phyloP scores from a whole-genome alignment of 2,888 invertebrate species.

The Koerneria pararmatus region DNA sequence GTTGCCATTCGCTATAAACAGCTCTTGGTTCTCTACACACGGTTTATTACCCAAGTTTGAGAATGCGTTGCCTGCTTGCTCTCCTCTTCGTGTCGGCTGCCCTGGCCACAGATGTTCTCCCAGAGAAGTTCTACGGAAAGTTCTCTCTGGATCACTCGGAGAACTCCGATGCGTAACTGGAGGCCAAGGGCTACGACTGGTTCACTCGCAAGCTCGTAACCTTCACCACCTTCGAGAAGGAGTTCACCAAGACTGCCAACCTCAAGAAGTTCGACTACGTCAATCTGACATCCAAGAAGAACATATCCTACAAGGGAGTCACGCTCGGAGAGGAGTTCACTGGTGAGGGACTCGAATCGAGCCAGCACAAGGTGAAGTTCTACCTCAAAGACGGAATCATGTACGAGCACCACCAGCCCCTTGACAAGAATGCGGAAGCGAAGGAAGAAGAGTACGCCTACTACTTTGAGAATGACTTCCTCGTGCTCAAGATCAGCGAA shows the following conservation, averaged over 20 bases:
- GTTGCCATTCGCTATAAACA: too few species aligned
- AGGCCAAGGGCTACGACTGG: conserved; percentile 48
- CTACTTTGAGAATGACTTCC: conserved; percentile 39
- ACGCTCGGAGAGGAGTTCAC: conserved; percentile 24
- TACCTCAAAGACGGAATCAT: conserved; percentile 37
- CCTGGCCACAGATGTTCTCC: conserved; percentile 32
- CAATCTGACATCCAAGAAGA: conserved; percentile 27
- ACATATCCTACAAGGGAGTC: conserved; percentile 24
- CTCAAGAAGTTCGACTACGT: conserved; percentile 23
- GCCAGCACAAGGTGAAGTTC: conserved; percentile 31
- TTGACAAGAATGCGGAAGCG: conserved; percentile 35
- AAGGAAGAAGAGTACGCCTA: conserved; percentile 57
- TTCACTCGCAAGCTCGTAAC: conserved; percentile 47
- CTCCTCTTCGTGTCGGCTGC: conserved; percentile 27
- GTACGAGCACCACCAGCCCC: conserved; percentile 44
- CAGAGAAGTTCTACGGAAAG: conserved; percentile 46
- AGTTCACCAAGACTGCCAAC: conserved; percentile 32
- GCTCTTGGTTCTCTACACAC: too few species aligned
- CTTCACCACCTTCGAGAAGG: conserved; percentile 48
- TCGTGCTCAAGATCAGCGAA: too few species aligned
- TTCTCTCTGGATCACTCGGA: conserved; percentile 46
- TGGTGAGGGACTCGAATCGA: conserved; percentile 27
- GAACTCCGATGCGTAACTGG: conserved; percentile 49
- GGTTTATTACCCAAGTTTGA: too few species aligned
- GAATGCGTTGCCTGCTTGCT: conserved; percentile 19